These are phyloP conservation scores for Cheilosia vulpina DNA, from an alignment of 2,888 invertebrate species.

Conservation along the genomic window DNA sequence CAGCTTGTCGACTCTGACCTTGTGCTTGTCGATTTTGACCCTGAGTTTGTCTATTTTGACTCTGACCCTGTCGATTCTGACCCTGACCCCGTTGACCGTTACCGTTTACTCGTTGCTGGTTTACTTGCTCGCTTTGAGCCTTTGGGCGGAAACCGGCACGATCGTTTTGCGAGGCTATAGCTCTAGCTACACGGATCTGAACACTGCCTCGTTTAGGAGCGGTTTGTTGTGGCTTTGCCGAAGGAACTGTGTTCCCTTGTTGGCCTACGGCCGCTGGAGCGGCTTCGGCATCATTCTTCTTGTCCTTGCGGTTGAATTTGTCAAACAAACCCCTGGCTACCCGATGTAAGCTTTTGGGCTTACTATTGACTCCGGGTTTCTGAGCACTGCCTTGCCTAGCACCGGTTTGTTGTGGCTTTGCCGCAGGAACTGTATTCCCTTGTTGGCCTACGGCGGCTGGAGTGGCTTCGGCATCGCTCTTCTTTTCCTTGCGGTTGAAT, in stretches of 20 bases:
- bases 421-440: background rate
- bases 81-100: background rate
- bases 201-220: background rate
- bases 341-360: too few species aligned
- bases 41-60: conserved; percentile 15
- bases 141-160: background rate
- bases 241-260: background rate
- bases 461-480: background rate
- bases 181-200: background rate
- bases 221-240: background rate
- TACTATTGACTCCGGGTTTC: too few species aligned
- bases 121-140: background rate
- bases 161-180: background rate
- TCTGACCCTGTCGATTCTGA: background rate
- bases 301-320: too few species aligned
- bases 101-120: background rate
- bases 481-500: background rate
- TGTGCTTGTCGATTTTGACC: background rate
- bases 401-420: background rate
- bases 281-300: too few species aligned
- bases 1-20: background rate
- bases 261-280: background rate
- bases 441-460: background rate
- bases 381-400: background rate
- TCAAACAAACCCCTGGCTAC: too few species aligned